Percentiles rank a stretch among this genome's conserved stretches.
Conservation (phyloP, 1,140 invertebrate genomes). For the Lineus longissimus region DNA sequence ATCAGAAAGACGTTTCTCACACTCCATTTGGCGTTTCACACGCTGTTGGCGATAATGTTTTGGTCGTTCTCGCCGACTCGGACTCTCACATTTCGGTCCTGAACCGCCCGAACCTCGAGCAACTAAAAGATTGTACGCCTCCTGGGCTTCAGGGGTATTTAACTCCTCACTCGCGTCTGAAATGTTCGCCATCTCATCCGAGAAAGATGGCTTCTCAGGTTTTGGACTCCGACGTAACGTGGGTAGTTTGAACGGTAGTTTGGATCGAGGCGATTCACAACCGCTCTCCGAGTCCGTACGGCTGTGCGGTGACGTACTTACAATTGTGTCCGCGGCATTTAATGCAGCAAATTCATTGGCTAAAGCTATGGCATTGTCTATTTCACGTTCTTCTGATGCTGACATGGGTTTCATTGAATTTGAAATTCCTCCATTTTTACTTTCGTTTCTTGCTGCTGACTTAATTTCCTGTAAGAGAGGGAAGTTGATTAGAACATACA, state of each 20-base stretch:
- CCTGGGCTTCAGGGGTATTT: conserved; percentile 62
- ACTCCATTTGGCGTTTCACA: too few relatives aligned
- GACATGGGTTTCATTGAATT: conserved; percentile 80
- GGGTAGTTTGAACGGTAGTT: conserved; percentile 80
- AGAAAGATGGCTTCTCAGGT: conserved; percentile 53
- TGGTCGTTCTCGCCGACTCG: not conserved
- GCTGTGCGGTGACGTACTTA: conserved; percentile 16
- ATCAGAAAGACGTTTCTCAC: too few relatives aligned
- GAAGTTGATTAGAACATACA: too few relatives aligned
- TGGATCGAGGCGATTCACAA: conserved; percentile 64
- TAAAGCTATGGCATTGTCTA: conserved; percentile 88
- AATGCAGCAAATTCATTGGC: conserved; percentile 81
- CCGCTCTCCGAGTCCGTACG: conserved; percentile 42
- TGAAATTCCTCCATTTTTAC: not conserved
- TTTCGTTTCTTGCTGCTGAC: not conserved
- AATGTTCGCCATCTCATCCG: conserved; percentile 50
- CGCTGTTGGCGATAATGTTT: too few relatives aligned
- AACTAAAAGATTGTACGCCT: conserved; percentile 86
- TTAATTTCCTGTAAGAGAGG: conserved; percentile 4
- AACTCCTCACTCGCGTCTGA: conserved; percentile 31
- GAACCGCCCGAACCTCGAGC: conserved; percentile 61
- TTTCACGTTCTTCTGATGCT: conserved; percentile 84
- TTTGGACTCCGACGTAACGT: conserved; percentile 41
- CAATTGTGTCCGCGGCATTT: conserved; percentile 14
- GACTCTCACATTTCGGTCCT: not conserved